A percentile compares a stretch with the other conserved stretches of the same genome.
Evolutionary conservation across 2,797 vertebrate species (phyloP).

Genomic region (Hipposideros larvatus): DNA sequence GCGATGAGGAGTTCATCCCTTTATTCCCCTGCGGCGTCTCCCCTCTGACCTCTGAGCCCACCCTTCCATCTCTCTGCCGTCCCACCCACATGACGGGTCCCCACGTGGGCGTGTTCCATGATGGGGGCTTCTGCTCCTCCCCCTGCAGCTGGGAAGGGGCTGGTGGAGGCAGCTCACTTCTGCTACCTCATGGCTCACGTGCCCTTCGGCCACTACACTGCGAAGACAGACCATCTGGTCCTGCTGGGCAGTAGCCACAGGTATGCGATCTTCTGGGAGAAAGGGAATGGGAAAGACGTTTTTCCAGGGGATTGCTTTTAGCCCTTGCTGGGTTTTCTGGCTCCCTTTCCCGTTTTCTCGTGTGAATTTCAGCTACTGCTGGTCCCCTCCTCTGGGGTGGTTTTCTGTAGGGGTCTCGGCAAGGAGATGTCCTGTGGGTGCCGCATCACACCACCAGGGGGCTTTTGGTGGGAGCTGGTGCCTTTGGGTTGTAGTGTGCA

Average conservation of each 20-base stretch:
- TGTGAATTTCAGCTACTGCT: background rate
- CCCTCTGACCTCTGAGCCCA: fast-evolving
- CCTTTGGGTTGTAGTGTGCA: background rate
- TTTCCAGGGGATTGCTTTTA: background rate
- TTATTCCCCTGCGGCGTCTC: fast-evolving
- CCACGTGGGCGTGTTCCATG: fast-evolving
- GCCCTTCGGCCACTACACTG: constrained; percentile 90
- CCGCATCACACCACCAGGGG: background rate
- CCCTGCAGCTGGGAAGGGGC: constrained; percentile 91
- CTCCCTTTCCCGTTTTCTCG: background rate
- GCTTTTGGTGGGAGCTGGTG: background rate
- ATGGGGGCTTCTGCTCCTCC: background rate
- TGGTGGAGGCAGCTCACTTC: constrained; percentile 93
- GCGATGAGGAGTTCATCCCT: fast-evolving
- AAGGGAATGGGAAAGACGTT: background rate
- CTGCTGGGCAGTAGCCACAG: constrained; percentile 94
- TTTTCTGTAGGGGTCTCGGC: background rate
- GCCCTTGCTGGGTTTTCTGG: background rate
- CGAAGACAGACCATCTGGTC: constrained; percentile 90
- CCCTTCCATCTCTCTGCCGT: background rate
- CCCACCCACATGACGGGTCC: fast-evolving
- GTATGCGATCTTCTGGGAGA: constrained; percentile 84
- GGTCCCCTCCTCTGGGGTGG: background rate
- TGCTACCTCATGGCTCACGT: constrained; percentile 93
- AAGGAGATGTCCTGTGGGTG: background rate